Conservation (phyloP, 2,888 invertebrate genomes). For the Eucriotettix oculatus region DNA sequence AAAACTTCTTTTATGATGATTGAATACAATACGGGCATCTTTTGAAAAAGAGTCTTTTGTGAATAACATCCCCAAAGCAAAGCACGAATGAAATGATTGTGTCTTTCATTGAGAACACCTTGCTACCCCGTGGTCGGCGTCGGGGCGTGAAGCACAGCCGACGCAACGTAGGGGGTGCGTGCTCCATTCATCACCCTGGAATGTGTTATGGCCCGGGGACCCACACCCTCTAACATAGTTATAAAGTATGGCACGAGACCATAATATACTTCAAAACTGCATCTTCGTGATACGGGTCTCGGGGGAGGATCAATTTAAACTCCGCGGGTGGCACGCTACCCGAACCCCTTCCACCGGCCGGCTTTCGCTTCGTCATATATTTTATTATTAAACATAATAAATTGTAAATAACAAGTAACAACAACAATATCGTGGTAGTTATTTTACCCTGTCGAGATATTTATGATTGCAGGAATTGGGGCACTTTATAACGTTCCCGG, state of each 20-base stretch:
- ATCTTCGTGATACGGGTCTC: background rate
- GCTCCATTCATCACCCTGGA: background rate
- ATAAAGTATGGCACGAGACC: background rate
- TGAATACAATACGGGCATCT: too few relatives aligned
- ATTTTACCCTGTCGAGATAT: background rate
- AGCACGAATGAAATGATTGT: too few relatives aligned
- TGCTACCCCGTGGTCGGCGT: too few relatives aligned
- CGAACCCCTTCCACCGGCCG: background rate
- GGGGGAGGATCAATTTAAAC: background rate
- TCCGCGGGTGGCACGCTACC: background rate
- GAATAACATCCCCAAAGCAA: too few relatives aligned
- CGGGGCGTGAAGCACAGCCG: background rate
- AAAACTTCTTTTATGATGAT: too few relatives aligned
- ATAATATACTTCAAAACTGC: background rate
- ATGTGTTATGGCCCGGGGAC: background rate
- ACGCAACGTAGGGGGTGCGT: background rate
- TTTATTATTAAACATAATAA: background rate
- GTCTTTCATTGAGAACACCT: too few relatives aligned
- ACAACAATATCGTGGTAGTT: background rate
- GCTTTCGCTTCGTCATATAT: background rate
- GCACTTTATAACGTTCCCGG: background rate
- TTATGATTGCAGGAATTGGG: background rate
- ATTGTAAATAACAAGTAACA: background rate
- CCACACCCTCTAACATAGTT: background rate
- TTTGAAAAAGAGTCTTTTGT: too few relatives aligned